These are phyloP conservation scores for Lasioglossum morio DNA, from an alignment of 2,888 invertebrate species.

Conservation along the genomic window DNA sequence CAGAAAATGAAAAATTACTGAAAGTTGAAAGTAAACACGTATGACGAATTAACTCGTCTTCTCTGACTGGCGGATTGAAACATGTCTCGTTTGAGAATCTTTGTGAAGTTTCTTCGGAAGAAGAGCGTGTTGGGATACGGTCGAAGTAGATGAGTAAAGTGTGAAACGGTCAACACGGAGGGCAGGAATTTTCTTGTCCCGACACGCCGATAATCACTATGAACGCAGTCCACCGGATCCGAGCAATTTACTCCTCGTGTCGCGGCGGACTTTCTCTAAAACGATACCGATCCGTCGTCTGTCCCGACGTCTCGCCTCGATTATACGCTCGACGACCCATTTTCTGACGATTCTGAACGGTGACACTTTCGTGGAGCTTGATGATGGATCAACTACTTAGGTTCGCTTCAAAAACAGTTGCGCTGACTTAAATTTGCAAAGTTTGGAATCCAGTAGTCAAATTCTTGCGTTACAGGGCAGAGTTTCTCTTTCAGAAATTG, in stretches of 20 bases:
- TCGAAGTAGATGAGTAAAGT: neutral
- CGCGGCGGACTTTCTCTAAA: constrained; percentile 69
- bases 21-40: neutral
- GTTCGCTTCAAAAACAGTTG: neutral
- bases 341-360: constrained; percentile 51
- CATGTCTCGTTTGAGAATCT: neutral
- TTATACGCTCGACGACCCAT: constrained; percentile 60
- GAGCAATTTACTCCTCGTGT: constrained; percentile 70
- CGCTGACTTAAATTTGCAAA: neutral
- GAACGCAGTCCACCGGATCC: constrained; percentile 59
- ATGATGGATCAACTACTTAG: neutral
- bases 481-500: neutral
- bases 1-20: neutral
- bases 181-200: constrained; percentile 19
- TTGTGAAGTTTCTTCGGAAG: neutral
- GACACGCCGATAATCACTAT: constrained; percentile 43
- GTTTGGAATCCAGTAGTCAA: too few species aligned
- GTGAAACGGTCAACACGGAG: neutral
- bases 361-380: neutral
- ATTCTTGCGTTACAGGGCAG: too few species aligned
- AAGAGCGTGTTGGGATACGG: neutral
- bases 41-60: neutral
- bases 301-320: constrained; percentile 30
- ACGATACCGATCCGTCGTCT: constrained; percentile 50
- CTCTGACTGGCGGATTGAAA: neutral